A percentile compares a stretch with the other conserved stretches of the same genome.
Conservation (phyloP, 2,888 invertebrate genomes). For the Calameuta pallipes region DNA sequence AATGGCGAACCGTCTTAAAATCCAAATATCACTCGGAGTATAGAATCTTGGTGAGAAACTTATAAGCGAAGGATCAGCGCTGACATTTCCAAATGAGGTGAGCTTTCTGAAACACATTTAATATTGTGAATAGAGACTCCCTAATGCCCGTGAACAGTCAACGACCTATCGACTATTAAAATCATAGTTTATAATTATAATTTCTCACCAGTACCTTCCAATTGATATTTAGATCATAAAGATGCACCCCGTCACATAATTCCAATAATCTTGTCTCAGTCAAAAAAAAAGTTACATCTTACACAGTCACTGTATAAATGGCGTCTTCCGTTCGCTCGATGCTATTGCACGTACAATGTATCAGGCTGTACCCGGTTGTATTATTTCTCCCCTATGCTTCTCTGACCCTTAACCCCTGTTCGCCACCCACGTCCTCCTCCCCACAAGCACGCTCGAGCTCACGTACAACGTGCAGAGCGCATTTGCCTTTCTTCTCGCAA, state of each 20-base stretch:
- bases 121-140: not conserved
- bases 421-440: not conserved
- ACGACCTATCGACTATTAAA: not conserved
- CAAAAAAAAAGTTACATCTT: not conserved
- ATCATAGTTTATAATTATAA: not conserved
- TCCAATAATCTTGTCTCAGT: not conserved
- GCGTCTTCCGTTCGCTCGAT: conserved; percentile 1
- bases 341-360: conserved; percentile 4
- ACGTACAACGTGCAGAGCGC: not conserved
- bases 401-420: not conserved
- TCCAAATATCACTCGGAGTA: not conserved
- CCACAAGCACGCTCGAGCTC: not conserved
- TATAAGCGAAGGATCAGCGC: not conserved
- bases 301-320: not conserved
- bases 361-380: not conserved
- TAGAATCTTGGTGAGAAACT: not conserved
- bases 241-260: not conserved
- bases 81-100: not conserved
- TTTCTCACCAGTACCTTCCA: not conserved
- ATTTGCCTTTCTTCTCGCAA: not conserved
- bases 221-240: not conserved
- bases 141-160: not conserved
- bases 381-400: not conserved
- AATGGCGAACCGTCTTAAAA: not conserved
- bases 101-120: not conserved